Base-by-base conservation (phyloP, 2,797 vertebrate genomes). In the Leptoclinus maculatus region DNA sequence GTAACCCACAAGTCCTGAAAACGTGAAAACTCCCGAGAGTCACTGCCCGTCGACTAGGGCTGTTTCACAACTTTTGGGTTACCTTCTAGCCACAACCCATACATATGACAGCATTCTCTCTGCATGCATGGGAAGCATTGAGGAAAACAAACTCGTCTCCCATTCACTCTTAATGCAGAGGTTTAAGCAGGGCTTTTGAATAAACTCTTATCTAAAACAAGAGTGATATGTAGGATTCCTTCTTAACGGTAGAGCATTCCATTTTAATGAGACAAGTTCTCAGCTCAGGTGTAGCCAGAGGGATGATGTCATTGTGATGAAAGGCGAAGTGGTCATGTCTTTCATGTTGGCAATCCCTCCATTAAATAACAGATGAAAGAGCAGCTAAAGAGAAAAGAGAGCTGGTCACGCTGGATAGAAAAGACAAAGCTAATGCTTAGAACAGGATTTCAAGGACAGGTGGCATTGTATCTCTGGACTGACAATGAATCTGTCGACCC, bases 311-410 rank as follows among this genome's bases (percentile, higher is more conserved):
- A 90, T 74, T 74, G 78, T 76, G 83, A 88, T 88, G 88, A 92
- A 93, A 92, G 79, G 74, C 75, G 84, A 85, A 86, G 76, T 81
- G 85, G 87, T 88, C 87, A 43, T 83, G 82, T 80, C 88, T 93
- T 95, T 94, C 85, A 94, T 93, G 89, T 93, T 57, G 69, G 76
- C 83, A 85, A 90, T 91, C 88, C 90, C 45, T 84, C 70, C 71
- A 86, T 88, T 91, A 88, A 91, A 89, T 81, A 87, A 83, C 87
- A 92, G 92, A 93, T 94, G 85, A 95, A 93, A 94, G 89, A 89
- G 79, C 54, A 60, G 72, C 88, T 87, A 85, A 87, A 88, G 86
- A 87, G 82, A 89, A 89, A 86, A 87, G 85, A 66, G 75, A 79
- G 76, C 66, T 78, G 89, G 88, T 92, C 89, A 85, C 54, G 86